A percentile compares a stretch with the other conserved stretches of the same genome.
Conservation (phyloP, 1,140 invertebrate genomes). For the Globodera rostochiensis region DNA sequence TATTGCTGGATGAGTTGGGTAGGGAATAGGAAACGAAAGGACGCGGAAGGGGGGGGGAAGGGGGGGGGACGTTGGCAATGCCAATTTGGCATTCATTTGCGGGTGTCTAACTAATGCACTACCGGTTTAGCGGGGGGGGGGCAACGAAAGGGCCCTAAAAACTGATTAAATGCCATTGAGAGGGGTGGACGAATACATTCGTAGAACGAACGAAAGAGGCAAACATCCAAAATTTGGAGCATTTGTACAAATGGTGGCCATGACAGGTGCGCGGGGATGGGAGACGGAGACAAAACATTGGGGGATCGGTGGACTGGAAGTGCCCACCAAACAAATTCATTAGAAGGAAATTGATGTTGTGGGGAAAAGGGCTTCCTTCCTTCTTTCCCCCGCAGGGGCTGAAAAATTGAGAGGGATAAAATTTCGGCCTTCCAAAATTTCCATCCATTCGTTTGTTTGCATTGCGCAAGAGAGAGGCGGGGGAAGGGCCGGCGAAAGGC, state of each 20-base stretch:
- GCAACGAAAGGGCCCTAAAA: neutral
- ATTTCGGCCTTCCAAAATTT: neutral
- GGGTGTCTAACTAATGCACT: neutral
- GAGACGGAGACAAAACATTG: neutral
- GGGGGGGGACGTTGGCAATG: neutral
- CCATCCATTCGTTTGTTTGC: too few relatives aligned
- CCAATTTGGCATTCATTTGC: neutral
- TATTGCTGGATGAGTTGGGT: too few relatives aligned
- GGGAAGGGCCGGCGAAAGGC: too few relatives aligned
- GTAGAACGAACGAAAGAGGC: too few relatives aligned
- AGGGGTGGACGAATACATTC: neutral
- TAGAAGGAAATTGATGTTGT: too few relatives aligned
- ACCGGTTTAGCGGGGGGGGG: too few relatives aligned
- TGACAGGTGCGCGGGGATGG: neutral
- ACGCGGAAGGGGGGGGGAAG: neutral
- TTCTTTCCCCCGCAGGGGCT: too few relatives aligned
- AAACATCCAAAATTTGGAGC: neutral
- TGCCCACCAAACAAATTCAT: too few relatives aligned
- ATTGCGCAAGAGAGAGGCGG: too few relatives aligned
- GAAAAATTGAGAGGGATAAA: neutral
- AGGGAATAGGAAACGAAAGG: neutral
- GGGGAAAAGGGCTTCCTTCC: too few relatives aligned
- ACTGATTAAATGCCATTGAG: neutral
- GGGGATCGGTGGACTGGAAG: neutral
- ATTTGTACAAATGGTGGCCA: neutral